Evolutionary conservation across 1,140 invertebrate species (phyloP).

Genomic region (Plutomurus gul): DNA sequence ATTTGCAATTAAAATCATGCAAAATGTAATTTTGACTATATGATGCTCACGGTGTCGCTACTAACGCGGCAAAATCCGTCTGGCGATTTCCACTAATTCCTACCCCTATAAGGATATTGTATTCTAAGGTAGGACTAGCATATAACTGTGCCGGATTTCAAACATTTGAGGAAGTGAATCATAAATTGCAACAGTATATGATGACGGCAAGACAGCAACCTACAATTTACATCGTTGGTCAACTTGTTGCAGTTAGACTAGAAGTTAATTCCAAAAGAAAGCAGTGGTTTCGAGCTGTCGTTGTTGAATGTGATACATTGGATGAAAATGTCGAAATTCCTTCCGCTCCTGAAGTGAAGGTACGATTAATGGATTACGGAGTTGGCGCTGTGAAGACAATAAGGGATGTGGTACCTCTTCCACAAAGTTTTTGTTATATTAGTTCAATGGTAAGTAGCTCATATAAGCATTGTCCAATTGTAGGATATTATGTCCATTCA

Average conservation of each 20-base stretch:
- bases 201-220: neutral
- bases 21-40: too few species aligned
- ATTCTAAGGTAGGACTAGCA: neutral
- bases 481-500: too few species aligned
- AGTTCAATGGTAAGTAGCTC: neutral
- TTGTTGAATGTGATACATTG: neutral
- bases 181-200: neutral
- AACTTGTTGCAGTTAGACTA: neutral
- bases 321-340: neutral
- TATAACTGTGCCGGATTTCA: neutral
- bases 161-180: neutral
- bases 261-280: neutral
- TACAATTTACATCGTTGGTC: neutral
- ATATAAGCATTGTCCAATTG: too few species aligned
- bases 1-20: too few species aligned
- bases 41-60: too few species aligned
- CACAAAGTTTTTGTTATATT: neutral
- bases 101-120: neutral
- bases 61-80: too few species aligned
- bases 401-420: neutral
- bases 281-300: neutral
- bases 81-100: too few species aligned
- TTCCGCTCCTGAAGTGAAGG: neutral
- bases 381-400: neutral
- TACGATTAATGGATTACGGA: neutral